phyloP scores from a whole-genome alignment of 2,888 invertebrate species.

The Belgica antarctica region DNA sequence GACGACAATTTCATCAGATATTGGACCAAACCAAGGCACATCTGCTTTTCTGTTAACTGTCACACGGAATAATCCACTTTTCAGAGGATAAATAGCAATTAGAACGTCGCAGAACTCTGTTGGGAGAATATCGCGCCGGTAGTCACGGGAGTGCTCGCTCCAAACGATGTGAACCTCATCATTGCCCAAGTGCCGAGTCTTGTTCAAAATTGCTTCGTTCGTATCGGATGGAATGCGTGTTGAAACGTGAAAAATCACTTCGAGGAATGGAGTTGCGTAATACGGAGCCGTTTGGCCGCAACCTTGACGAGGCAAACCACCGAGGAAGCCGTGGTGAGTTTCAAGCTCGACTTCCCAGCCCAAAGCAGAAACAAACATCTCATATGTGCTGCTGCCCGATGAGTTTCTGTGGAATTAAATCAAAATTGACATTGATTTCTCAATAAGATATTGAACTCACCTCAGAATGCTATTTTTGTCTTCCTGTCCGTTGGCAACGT shows the following conservation, averaged over 20 bases:
- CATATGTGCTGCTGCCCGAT: slow-evolving; percentile 89
- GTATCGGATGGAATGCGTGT: slow-evolving; percentile 93
- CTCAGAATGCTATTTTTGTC: slow-evolving; percentile 84
- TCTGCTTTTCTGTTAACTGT: slow-evolving; percentile 85
- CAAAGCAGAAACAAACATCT: slow-evolving; percentile 70
- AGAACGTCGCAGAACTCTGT: slow-evolving; percentile 99
- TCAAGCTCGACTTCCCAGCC: slow-evolving; percentile 83
- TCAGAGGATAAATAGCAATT: slow-evolving; percentile 91
- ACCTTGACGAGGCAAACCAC: slow-evolving; percentile 87
- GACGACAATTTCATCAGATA: slow-evolving; percentile 83
- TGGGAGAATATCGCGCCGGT: slow-evolving; percentile 93
- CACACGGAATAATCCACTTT: slow-evolving; percentile 80
- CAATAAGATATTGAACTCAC: slow-evolving; percentile 16
- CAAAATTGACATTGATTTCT: background rate
- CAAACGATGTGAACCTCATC: slow-evolving; percentile 99
- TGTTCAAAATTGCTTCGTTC: slow-evolving; percentile 81
- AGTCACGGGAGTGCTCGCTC: slow-evolving; percentile 96
- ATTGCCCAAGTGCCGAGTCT: slow-evolving; percentile 94
- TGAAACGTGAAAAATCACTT: slow-evolving; percentile 96
- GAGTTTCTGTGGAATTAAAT: slow-evolving; percentile 67
- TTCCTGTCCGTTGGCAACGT: slow-evolving; percentile 96
- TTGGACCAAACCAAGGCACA: slow-evolving; percentile 91
- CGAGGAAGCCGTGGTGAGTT: slow-evolving; percentile 91
- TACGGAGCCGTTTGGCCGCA: slow-evolving; percentile 93
- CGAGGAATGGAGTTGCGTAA: slow-evolving; percentile 87